phyloP scores from a whole-genome alignment of 2,113 vertebrate genomes.

The Eptesicus fuscus region DNA sequence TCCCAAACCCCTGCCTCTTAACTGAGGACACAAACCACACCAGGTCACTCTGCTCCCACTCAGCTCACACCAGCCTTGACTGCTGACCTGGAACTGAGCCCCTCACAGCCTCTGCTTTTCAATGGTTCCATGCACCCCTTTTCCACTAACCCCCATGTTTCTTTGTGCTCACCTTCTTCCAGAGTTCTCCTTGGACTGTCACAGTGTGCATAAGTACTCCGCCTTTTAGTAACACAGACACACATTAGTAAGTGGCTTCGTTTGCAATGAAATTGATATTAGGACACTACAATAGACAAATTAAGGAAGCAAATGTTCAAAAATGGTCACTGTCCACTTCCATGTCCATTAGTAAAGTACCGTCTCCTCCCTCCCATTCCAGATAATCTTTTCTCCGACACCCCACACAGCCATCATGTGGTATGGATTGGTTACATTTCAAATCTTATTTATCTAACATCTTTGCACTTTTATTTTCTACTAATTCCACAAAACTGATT shows the following conservation, averaged over 20 bases:
- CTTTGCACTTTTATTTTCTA: conserved; percentile 38
- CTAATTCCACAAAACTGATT: not conserved
- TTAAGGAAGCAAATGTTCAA: conserved; percentile 21
- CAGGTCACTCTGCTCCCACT: not conserved
- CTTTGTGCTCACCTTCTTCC: not conserved
- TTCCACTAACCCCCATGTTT: not conserved
- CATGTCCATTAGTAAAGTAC: not conserved
- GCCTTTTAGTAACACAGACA: not conserved
- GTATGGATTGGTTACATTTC: not conserved
- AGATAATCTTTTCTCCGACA: not conserved
- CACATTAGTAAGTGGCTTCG: not conserved
- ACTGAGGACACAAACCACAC: not conserved
- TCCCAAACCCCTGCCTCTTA: not conserved
- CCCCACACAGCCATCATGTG: not conserved
- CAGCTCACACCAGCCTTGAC: not conserved
- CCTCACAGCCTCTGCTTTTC: not conserved
- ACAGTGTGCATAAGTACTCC: not conserved
- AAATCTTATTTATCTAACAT: not conserved
- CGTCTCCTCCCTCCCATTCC: not conserved
- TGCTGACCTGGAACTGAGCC: not conserved
- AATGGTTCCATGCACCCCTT: not conserved
- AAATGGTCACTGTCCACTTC: not conserved
- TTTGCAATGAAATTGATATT: not conserved
- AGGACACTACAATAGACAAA: not conserved
- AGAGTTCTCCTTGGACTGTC: not conserved